These are phyloP conservation scores for Cygnus atratus DNA, from an alignment of 2,113 vertebrate species.

Conservation along the genomic window DNA sequence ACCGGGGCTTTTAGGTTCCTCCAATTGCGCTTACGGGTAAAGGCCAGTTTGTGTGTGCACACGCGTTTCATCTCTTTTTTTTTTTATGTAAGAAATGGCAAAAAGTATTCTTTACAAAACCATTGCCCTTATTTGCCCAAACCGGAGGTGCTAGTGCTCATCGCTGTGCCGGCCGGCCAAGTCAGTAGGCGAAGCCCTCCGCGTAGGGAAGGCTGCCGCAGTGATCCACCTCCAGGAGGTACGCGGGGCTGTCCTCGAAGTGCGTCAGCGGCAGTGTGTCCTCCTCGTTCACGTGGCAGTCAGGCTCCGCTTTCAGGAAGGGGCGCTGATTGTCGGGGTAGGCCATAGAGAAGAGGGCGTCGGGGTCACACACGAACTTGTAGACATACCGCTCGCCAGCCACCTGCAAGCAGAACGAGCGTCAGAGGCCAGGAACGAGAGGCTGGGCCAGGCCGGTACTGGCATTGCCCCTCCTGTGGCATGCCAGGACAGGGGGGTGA, in stretches of 20 bases:
- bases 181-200: slow-evolving; percentile 90
- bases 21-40: slow-evolving; percentile 46
- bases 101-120: slow-evolving; percentile 72
- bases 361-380: slow-evolving; percentile 96
- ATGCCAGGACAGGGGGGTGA: background rate
- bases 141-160: slow-evolving; percentile 57
- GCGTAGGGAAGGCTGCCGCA: slow-evolving; percentile 85
- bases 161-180: slow-evolving; percentile 26
- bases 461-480: rapidly evolving
- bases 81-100: slow-evolving; percentile 45
- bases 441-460: rapidly evolving
- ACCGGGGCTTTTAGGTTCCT: slow-evolving; percentile 44
- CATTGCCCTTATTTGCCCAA: slow-evolving; percentile 67
- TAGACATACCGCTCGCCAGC: slow-evolving; percentile 95
- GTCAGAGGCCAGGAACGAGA: background rate
- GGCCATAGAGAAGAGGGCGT: slow-evolving; percentile 97
- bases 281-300: slow-evolving; percentile 83
- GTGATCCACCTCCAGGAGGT: slow-evolving; percentile 88
- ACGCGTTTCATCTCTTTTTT: background rate
- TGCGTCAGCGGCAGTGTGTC: slow-evolving; percentile 91
- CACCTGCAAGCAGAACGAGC: slow-evolving; percentile 74
- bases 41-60: slow-evolving; percentile 35
- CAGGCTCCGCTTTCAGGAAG: slow-evolving; percentile 89
- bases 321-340: slow-evolving; percentile 96
- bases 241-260: slow-evolving; percentile 86